Conservation (phyloP, 2,113 vertebrate species). For the Cheilinus undulatus region DNA sequence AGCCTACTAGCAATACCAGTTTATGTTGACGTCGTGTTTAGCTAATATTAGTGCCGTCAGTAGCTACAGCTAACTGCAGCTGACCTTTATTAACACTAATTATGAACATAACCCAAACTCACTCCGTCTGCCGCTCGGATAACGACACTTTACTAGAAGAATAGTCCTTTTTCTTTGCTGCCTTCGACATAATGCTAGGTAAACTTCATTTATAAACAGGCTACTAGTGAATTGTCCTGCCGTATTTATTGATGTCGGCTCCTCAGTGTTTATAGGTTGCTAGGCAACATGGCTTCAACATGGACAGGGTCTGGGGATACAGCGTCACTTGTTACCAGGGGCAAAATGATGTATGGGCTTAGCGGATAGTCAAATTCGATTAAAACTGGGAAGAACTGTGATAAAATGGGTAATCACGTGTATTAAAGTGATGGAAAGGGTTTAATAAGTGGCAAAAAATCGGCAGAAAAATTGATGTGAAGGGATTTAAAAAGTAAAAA, state of each 20-base stretch:
- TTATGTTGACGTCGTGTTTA: neutral
- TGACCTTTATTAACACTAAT: neutral
- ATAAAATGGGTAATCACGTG: too few relatives aligned
- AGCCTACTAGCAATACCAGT: neutral
- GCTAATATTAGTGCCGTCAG: conserved; percentile 37
- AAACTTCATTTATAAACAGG: neutral
- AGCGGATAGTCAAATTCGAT: too few relatives aligned
- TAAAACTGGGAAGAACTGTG: too few relatives aligned
- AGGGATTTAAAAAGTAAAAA: too few relatives aligned
- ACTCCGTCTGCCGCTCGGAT: conserved; percentile 81
- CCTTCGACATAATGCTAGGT: conserved; percentile 75
- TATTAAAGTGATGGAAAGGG: too few relatives aligned
- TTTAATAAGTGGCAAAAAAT: too few relatives aligned
- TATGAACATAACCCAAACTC: conserved; percentile 63
- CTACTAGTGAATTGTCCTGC: too few relatives aligned
- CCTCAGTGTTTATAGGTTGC: conserved; percentile 71
- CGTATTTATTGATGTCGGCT: too few relatives aligned
- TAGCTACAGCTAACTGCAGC: conserved; percentile 18
- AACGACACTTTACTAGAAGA: conserved; percentile 75
- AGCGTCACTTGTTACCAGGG: conserved; percentile 2
- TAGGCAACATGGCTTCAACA: conserved; percentile 43
- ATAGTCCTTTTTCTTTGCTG: conserved; percentile 79
- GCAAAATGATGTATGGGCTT: too few relatives aligned
- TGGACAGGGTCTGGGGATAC: conserved; percentile 13
- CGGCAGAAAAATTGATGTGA: too few relatives aligned